Evolutionary conservation across 2,797 vertebrate genomes (phyloP), one percentile per base, ranked within the genome.

Genomic region (Crenichthys baileyi): DNA sequence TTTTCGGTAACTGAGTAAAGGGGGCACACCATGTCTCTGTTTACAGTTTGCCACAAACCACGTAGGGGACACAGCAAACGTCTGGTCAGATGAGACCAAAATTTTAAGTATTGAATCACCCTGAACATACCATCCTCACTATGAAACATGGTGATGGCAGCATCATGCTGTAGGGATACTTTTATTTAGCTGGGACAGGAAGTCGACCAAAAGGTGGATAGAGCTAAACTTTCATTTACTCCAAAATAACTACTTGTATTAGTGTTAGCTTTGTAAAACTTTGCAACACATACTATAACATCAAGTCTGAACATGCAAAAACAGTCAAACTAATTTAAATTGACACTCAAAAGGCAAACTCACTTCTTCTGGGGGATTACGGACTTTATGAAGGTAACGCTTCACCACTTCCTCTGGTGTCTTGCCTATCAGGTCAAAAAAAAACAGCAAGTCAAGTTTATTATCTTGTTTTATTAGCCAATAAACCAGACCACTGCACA

Each of bases 321-420:
- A 67, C 18, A 39, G 50, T 5, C 51, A 58, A 50, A 50, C 44
- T 7, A 44, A n/a, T 15, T 26, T 6, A 11, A 26, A 24, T 11
- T 36, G 29, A 39, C 0, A 36, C 13, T 39, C 31, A 68, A 2
- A 41, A 22, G 16, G 51, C 9, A 22, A 72, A 85, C 89, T 83
- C 81, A 98, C 98, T 96, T 99, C 98, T 51, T 98, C 97, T 0
- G 97, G 97, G 0, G 97, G 97, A 48, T 97, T 97, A 81, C 97
- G 97, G 79, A 99, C 97, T 91, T 98, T 99, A 94, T 98, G 97
- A 77, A 99, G 95, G 83, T 99, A 99, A 71, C 97, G 95, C 90
- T 98, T 98, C 84, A 99, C 96, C 58, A 99, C 97, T 87, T 99
- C 98, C 88, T 99, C 98, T 0, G 98, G 97, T 44, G 96, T 98